Percentiles rank a stretch among this genome's conserved stretches.
These are phyloP conservation scores for Apodemia hepburni DNA, from an alignment of 2,888 invertebrate species.

Conservation along the genomic window DNA sequence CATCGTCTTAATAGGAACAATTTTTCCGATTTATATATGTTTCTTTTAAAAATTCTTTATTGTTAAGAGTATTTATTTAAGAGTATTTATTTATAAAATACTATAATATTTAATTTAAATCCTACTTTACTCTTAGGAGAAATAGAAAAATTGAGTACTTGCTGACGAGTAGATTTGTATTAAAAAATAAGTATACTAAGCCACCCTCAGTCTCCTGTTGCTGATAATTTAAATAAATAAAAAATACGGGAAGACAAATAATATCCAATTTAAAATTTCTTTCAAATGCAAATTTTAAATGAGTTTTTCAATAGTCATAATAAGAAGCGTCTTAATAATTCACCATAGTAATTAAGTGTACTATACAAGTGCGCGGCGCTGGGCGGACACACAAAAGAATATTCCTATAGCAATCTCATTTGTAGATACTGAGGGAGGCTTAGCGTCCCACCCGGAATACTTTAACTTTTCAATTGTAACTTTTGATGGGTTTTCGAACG, in stretches of 20 bases:
- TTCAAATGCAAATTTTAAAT: slow-evolving; percentile 15
- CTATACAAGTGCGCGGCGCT: slow-evolving; percentile 40
- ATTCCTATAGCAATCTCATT: slow-evolving; percentile 67
- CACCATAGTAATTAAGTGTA: slow-evolving; percentile 40
- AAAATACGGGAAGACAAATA: slow-evolving; percentile 8
- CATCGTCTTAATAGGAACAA: too few relatives aligned
- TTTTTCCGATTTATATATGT: too few relatives aligned
- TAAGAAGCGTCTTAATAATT: slow-evolving; percentile 25
- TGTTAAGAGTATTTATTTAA: too few relatives aligned
- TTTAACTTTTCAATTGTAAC: slow-evolving; percentile 81
- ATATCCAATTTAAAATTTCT: slow-evolving; percentile 15
- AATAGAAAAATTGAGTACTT: too few relatives aligned
- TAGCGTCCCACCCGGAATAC: slow-evolving; percentile 71
- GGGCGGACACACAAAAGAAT: slow-evolving; percentile 65
- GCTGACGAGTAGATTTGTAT: not conserved
- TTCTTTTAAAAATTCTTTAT: too few relatives aligned
- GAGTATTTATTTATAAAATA: too few relatives aligned
- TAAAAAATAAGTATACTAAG: not conserved
- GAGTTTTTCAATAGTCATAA: slow-evolving; percentile 13
- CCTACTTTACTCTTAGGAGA: not conserved
- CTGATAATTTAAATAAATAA: not conserved
- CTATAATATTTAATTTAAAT: too few relatives aligned
- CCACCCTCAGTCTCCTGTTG: not conserved
- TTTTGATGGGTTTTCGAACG: slow-evolving; percentile 80
- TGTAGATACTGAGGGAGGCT: slow-evolving; percentile 68